phyloP scores from a whole-genome alignment of 2,888 invertebrate genomes.

The Clunio marinus region DNA sequence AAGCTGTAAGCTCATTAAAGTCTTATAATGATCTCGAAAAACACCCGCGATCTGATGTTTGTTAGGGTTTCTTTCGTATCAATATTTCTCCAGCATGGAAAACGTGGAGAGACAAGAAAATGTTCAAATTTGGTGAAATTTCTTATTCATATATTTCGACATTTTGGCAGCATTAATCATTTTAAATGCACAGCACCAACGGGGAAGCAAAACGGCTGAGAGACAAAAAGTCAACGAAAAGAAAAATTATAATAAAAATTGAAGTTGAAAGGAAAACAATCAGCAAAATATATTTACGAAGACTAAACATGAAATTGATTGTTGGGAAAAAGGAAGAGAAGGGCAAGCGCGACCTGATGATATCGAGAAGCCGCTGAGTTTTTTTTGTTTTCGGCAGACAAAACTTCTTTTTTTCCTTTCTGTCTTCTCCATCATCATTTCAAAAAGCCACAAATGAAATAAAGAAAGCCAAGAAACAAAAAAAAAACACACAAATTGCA shows the following conservation, averaged over 20 bases:
- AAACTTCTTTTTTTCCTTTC: too few relatives aligned
- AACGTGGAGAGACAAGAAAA: constrained; percentile 3
- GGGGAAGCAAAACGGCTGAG: background rate
- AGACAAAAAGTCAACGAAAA: background rate
- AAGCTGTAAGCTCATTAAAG: background rate
- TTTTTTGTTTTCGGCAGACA: too few relatives aligned
- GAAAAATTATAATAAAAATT: constrained; percentile 36
- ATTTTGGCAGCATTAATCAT: constrained; percentile 2
- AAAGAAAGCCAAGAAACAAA: too few relatives aligned
- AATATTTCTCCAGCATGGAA: background rate
- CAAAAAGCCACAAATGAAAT: constrained; percentile 13
- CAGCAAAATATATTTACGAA: too few relatives aligned
- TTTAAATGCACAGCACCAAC: constrained; percentile 3
- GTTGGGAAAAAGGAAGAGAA: too few relatives aligned
- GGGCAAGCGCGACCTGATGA: too few relatives aligned
- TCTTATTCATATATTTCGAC: background rate
- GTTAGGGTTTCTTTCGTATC: background rate
- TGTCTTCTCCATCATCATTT: background rate
- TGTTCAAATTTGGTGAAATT: background rate
- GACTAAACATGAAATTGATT: too few relatives aligned
- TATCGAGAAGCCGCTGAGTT: too few relatives aligned
- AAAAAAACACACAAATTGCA: constrained; percentile 12
- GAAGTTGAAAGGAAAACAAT: constrained; percentile 36
- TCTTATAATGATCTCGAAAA: background rate
- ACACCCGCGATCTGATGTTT: background rate